Evolutionary conservation across 2,888 invertebrate species (phyloP), one percentile per base, ranked within the genome.

Genomic region (Tinea semifulvella): DNA sequence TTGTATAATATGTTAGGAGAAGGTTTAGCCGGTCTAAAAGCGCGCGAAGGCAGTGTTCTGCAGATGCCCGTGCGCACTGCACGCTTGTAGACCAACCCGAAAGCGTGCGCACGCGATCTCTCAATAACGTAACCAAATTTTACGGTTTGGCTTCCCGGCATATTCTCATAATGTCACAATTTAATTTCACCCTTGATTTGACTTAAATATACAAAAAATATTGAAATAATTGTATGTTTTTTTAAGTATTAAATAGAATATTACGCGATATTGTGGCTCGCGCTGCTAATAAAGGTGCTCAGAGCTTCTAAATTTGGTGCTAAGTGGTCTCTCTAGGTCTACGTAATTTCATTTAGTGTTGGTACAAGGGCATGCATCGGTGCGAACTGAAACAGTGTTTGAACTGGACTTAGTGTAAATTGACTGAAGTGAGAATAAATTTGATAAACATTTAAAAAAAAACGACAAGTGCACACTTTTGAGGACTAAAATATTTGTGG

Each of bases 21-120:
- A 72, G 74, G 76, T 70, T 72, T 69, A 61, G 59, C 65, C 65
- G 68, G 67, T 66, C 61, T 69, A 76, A 80, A 77, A 77, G 79
- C 77, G 77, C 79, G 80, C 76, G 76, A 77, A 79, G 70, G 70
- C 79, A 80, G 80, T 80, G 69, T 68, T 63, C 73, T 69, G 75
- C 71, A 66, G 76, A 67, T 65, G 68, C 66, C 61, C 75, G 79
- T 59, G 76, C 77, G 76, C 76, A 67, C 49, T 63, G 73, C 79
- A 79, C 77, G 79, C 69, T 69, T 65, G 65, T 17, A 31, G 2
- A 36, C 2, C 6, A 40, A n/a, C 40, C n/a, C 61, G 63, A 65
- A 68, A 67, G 65, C 61, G 65, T 61, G 61, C 52, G 60, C 54
- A 60, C 65, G 68, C 61, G 60, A 59, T 56, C 60, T 66, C 67